Conservation (phyloP, 92 coral and sea anemone species). For the Palythoa heliodiscus region DNA sequence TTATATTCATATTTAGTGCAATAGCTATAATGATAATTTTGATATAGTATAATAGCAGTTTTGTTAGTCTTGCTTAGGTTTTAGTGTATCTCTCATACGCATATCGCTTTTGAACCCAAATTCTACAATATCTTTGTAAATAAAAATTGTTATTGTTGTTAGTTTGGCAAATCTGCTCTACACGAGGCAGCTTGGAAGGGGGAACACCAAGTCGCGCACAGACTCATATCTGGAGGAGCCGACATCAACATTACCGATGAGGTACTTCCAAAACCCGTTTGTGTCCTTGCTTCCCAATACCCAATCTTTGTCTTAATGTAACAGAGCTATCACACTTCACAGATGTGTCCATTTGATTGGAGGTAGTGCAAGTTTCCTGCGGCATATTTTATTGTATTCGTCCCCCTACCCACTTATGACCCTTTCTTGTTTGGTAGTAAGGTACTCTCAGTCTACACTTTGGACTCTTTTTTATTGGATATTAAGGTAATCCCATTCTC, state of each 20-base stretch:
- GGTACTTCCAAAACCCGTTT: slow-evolving; percentile 38
- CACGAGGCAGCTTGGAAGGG: slow-evolving; percentile 94
- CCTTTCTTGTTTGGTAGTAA: not conserved
- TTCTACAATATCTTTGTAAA: not conserved
- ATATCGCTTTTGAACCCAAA: not conserved
- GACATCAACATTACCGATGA: slow-evolving; percentile 69
- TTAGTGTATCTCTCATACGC: not conserved
- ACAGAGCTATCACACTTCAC: too few relatives aligned
- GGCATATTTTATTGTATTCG: too few relatives aligned
- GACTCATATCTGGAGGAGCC: slow-evolving; percentile 77
- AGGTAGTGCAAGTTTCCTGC: too few relatives aligned
- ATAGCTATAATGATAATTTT: not conserved
- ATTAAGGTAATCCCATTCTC: not conserved
- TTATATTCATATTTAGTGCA: too few relatives aligned
- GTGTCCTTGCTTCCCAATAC: not conserved
- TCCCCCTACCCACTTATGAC: not conserved
- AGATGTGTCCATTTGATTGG: too few relatives aligned
- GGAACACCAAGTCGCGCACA: slow-evolving; percentile 70
- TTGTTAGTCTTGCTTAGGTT: not conserved
- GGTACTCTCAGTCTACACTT: not conserved
- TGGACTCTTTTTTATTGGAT: not conserved
- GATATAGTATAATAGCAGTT: not conserved
- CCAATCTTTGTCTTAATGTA: too few relatives aligned
- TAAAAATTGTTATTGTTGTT: not conserved
- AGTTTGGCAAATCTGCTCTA: slow-evolving; percentile 89